Conservation (phyloP, 2,113 vertebrate genomes). For the Phalacrocorax pelagicus region DNA sequence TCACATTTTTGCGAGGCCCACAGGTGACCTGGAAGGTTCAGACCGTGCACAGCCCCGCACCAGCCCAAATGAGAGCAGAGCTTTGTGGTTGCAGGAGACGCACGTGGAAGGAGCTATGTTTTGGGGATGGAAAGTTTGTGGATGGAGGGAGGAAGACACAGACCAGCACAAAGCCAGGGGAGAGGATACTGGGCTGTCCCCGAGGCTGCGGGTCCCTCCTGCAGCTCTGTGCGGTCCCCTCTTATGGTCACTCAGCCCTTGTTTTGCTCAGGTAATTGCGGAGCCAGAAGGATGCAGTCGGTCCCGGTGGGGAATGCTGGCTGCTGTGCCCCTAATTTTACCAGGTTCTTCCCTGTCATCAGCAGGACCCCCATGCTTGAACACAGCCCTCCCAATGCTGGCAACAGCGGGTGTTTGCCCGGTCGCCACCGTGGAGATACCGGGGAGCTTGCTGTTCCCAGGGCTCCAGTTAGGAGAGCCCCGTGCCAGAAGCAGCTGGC, state of each 20-base stretch:
- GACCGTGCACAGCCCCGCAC: neutral
- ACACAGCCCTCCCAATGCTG: fast-evolving
- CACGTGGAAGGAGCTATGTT: neutral
- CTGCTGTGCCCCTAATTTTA: neutral
- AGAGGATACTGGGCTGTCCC: neutral
- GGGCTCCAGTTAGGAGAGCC: neutral
- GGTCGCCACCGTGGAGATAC: fast-evolving
- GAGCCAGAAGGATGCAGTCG: neutral
- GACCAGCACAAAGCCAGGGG: neutral
- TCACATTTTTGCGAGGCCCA: neutral
- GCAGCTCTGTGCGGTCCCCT: neutral
- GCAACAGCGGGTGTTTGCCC: neutral
- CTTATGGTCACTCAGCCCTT: neutral
- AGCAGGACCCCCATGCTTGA: neutral
- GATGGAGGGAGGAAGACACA: neutral
- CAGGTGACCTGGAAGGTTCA: neutral
- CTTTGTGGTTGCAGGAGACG: neutral
- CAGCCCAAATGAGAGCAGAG: neutral
- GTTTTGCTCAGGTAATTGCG: neutral
- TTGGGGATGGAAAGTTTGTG: neutral
- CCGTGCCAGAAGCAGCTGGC: neutral
- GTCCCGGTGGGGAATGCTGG: neutral
- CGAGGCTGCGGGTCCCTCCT: neutral
- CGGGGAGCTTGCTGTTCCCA: neutral
- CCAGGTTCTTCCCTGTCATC: neutral